phyloP scores from a whole-genome alignment of 2,797 vertebrate genomes.

The Cuniculus paca region DNA sequence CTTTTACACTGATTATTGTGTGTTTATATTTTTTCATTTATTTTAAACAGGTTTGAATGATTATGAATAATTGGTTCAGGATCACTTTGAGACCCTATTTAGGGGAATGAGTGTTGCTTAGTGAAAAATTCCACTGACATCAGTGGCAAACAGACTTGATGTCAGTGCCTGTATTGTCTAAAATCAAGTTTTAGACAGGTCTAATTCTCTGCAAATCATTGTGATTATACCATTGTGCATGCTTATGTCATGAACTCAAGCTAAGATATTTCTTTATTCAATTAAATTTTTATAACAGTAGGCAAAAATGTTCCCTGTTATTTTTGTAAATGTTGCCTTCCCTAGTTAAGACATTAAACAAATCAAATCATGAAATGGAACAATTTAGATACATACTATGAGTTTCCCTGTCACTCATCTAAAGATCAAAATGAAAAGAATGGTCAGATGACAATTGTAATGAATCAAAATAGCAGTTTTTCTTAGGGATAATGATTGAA shows the following conservation, averaged over 20 bases:
- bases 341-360: background rate
- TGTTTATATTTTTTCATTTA: background rate
- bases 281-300: background rate
- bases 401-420: background rate
- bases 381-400: background rate
- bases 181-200: background rate
- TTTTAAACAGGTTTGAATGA: conserved; percentile 34
- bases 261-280: conserved; percentile 20
- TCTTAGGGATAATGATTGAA: background rate
- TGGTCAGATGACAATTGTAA: background rate
- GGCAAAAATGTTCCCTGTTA: background rate
- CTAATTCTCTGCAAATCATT: conserved; percentile 46
- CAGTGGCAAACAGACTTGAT: background rate
- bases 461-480: background rate
- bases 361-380: background rate
- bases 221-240: background rate
- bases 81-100: background rate
- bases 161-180: background rate
- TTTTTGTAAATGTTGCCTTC: conserved; percentile 12
- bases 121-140: background rate
- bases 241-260: background rate
- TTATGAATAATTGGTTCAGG: background rate
- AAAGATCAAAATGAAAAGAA: background rate
- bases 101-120: background rate
- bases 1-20: background rate